phyloP scores from a whole-genome alignment of 2,888 invertebrate species.

The Caenorhabditis afra region DNA sequence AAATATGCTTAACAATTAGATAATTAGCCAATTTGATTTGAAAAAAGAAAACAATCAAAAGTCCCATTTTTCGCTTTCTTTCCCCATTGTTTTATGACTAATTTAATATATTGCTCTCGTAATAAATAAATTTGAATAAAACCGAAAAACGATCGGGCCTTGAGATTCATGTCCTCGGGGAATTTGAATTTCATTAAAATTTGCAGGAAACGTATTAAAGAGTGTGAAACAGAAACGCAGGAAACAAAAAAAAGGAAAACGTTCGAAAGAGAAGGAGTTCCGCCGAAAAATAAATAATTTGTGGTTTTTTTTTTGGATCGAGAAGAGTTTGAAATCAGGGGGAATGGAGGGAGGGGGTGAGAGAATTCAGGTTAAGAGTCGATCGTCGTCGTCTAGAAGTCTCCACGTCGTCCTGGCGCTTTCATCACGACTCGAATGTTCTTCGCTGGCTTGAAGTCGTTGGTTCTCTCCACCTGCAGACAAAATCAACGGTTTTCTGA shows the following conservation, averaged over 20 bases:
- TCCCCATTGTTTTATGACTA: slow-evolving; percentile 16
- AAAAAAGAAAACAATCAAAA: neutral
- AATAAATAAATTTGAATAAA: neutral
- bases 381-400: slow-evolving; percentile 13
- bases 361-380: too few species aligned
- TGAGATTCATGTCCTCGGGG: neutral
- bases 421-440: slow-evolving; percentile 29
- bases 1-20: too few species aligned
- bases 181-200: neutral
- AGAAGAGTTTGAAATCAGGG: neutral
- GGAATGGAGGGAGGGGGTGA: neutral
- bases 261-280: neutral
- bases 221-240: neutral
- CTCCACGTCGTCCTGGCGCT: slow-evolving; percentile 11
- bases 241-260: neutral
- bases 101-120: neutral
- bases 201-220: neutral
- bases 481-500: neutral
- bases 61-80: slow-evolving; percentile 34
- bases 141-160: neutral
- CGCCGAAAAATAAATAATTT: neutral
- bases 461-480: slow-evolving; percentile 28
- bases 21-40: neutral
- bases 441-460: slow-evolving; percentile 35
- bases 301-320: neutral